phyloP scores from a whole-genome alignment of 2,113 vertebrate genomes.

The Malaclemys terrapin region DNA sequence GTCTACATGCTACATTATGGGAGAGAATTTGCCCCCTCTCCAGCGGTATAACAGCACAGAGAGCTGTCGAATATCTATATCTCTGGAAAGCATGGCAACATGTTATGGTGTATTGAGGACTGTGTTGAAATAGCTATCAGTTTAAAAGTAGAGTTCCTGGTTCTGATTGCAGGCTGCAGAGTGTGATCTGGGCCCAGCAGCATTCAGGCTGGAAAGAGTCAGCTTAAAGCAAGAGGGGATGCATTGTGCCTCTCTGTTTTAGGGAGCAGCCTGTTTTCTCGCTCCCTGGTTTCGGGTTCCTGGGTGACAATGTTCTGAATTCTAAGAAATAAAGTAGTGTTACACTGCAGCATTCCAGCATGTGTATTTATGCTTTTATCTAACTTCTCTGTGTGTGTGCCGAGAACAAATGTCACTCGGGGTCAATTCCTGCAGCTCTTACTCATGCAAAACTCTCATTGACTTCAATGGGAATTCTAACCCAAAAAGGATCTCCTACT shows the following conservation, averaged over 20 bases:
- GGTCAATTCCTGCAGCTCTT: background rate
- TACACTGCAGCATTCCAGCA: background rate
- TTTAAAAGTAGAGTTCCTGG: background rate
- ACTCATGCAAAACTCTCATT: background rate
- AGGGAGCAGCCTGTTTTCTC: background rate
- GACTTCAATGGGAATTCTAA: background rate
- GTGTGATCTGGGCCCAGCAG: background rate
- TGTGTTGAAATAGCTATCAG: background rate
- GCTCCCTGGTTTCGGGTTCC: too few species aligned
- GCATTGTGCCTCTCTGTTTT: too few species aligned
- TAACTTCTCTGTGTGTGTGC: background rate
- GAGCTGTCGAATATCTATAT: background rate
- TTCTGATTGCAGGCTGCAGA: background rate
- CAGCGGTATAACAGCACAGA: background rate
- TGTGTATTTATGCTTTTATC: background rate
- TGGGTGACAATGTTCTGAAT: background rate
- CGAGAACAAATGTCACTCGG: background rate
- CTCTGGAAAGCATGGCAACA: background rate
- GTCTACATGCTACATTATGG: fast-evolving
- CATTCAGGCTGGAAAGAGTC: too few species aligned
- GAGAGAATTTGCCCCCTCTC: background rate
- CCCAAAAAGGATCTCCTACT: background rate
- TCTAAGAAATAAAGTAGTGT: background rate
- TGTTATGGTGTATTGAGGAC: background rate
- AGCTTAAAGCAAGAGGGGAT: background rate